A percentile compares a stretch with the other conserved stretches of the same genome.
phyloP scores from a whole-genome alignment of 2,113 vertebrate genomes.

The Phrynosoma platyrhinos region DNA sequence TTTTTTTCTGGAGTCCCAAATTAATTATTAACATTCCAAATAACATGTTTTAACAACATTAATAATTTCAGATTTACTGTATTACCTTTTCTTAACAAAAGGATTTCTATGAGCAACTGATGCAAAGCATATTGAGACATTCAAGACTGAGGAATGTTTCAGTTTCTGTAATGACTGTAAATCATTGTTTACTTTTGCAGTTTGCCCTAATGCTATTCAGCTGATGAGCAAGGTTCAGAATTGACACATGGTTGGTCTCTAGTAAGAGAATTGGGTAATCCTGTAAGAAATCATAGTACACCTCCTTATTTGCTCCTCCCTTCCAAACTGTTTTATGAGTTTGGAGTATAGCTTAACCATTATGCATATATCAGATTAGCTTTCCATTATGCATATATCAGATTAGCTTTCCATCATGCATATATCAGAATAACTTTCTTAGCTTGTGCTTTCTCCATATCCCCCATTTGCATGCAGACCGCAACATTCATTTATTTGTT shows the following conservation, averaged over 20 bases:
- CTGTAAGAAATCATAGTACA: conserved; percentile 43
- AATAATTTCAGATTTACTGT: conserved; percentile 65
- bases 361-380: not conserved
- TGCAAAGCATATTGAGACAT: conserved; percentile 35
- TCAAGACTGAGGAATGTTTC: conserved; percentile 33
- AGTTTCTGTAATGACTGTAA: conserved; percentile 62
- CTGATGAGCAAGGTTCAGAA: conserved; percentile 67
- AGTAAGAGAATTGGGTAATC: conserved; percentile 62
- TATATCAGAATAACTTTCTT: conserved; percentile 29
- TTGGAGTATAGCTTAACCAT: conserved; percentile 35
- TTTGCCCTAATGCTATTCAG: conserved; percentile 66
- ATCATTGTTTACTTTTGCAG: conserved; percentile 69
- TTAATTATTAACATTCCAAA: conserved; percentile 53
- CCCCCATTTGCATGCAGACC: conserved; percentile 61
- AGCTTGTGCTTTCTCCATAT: conserved; percentile 52
- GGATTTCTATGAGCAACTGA: conserved; percentile 37
- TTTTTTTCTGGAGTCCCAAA: conserved; percentile 63
- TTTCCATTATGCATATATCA: not conserved
- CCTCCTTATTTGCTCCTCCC: conserved; percentile 39
- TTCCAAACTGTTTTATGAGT: conserved; percentile 26
- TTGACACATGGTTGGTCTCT: conserved; percentile 62
- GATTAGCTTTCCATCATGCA: conserved; percentile 20
- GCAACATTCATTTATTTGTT: conserved; percentile 54
- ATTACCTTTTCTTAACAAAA: conserved; percentile 53
- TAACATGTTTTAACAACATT: conserved; percentile 50